phyloP scores from a whole-genome alignment of 2,797 vertebrate genomes.

The Ptychadena robeensis region DNA sequence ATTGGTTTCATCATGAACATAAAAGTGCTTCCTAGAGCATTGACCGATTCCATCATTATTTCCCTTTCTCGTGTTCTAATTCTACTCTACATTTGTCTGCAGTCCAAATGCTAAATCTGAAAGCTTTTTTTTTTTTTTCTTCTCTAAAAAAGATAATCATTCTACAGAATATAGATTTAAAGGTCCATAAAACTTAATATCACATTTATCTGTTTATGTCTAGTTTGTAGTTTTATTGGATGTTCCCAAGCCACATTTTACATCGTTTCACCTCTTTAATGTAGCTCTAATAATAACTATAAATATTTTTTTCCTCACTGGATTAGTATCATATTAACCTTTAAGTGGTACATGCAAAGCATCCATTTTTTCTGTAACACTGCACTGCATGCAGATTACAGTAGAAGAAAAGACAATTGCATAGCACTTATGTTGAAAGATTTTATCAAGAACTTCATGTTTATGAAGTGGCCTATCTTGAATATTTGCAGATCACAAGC shows the following conservation, averaged over 20 bases:
- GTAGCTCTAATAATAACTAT: too few species aligned
- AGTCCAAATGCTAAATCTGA: background rate
- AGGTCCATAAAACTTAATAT: background rate
- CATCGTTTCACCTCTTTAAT: background rate
- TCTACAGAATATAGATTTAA: background rate
- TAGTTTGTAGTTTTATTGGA: background rate
- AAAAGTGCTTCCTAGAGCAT: conserved; percentile 40
- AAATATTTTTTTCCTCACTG: too few species aligned
- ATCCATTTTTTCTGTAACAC: too few species aligned
- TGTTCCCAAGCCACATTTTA: too few species aligned
- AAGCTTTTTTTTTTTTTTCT: background rate
- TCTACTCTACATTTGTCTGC: background rate
- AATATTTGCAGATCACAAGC: too few species aligned
- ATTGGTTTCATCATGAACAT: conserved; percentile 36
- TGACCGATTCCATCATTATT: conserved; percentile 8
- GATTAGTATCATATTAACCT: too few species aligned
- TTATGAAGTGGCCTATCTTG: too few species aligned
- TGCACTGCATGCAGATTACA: too few species aligned
- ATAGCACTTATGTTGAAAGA: too few species aligned
- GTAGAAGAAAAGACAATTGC: too few species aligned
- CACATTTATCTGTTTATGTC: background rate
- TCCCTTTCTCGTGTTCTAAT: background rate
- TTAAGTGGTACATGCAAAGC: too few species aligned
- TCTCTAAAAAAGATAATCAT: background rate
- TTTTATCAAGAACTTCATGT: too few species aligned